Conservation (phyloP, 2,888 invertebrate genomes). For the Dicyrtoma fusca region DNA sequence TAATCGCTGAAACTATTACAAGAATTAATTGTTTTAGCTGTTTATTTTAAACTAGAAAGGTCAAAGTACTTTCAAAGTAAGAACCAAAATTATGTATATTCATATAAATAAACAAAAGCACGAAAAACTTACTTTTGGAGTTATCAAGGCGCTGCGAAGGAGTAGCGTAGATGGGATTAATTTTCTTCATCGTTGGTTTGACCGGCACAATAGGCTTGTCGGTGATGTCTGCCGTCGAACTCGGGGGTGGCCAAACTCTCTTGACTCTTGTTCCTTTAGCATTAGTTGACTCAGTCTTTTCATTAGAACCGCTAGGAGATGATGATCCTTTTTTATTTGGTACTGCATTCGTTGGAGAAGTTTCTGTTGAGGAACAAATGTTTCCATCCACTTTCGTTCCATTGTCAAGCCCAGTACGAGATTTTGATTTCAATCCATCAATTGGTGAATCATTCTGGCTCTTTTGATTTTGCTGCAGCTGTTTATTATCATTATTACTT, state of each 20-base stretch:
- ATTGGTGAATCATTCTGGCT: constrained; percentile 33
- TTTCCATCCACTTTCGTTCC: constrained; percentile 15
- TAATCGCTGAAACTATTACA: constrained; percentile 41
- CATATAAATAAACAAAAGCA: not conserved
- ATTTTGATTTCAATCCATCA: constrained; percentile 45
- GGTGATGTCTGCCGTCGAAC: constrained; percentile 60
- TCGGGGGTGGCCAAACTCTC: constrained; percentile 63
- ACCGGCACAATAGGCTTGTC: constrained; percentile 74
- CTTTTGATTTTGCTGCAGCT: constrained; percentile 61
- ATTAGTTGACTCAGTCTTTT: constrained; percentile 52
- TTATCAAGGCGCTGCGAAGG: constrained; percentile 62
- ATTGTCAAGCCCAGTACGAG: constrained; percentile 31
- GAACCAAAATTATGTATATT: not conserved
- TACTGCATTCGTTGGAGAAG: constrained; percentile 25
- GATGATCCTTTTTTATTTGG: constrained; percentile 40
- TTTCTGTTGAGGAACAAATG: constrained; percentile 26
- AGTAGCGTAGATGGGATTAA: constrained; percentile 74
- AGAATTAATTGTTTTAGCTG: not conserved
- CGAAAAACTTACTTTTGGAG: constrained; percentile 45
- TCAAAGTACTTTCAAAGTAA: not conserved
- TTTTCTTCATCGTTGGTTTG: constrained; percentile 68
- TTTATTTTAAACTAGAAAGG: too few species aligned
- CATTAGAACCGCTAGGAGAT: constrained; percentile 34
- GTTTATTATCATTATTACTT: constrained; percentile 61
- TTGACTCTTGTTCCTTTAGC: constrained; percentile 58